Evolutionary conservation across 2,888 invertebrate genomes (phyloP), one percentile per base, ranked within the genome.

Genomic region (Synanthedon vespiformis): DNA sequence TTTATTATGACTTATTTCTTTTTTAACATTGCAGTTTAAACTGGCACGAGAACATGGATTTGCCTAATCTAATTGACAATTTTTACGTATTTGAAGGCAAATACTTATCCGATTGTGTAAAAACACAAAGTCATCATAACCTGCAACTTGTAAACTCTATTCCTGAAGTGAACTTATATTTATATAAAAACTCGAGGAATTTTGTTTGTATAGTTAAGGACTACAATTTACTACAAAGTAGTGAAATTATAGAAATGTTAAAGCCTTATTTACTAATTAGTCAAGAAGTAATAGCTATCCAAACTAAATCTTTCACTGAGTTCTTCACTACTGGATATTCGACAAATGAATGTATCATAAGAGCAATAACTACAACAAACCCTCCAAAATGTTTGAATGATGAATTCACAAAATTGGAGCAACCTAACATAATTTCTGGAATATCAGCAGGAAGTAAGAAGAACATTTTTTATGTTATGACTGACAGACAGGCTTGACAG

Each of bases 391-490:
- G 50, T 11, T 51, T 62, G 14, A 60, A 63, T 40, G 59, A 68
- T 12, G 57, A 61, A 27, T 77, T 71, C 60, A 66, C 71, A n/a
- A 76, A 67, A 58, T 63, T 88, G 52, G 88, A 88, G 60, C 87
- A 85, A 61, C 88, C 88, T 22, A 88, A 88, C 64, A 82, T 88
- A 47, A 67, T 88, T 57, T 78, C 82, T 55, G 88, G 88, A 41
- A 70, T 85, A 22, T 65, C 79, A 50, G 88, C 88, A 49, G 88
- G 88, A 77, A 87, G 88, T 88, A 77, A 64, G 34, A 55, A 51
- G 40, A 47, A 34, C 34, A 2, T 6, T 10, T 34, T 34, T 34
- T 34, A 34, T 34, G 6, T 22, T 22, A 22, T 5, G 22, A 22
- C 22, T 1, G 22, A 22, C 22, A 5, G 22, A 22, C 5, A 22